phyloP scores from a whole-genome alignment of 2,797 vertebrate species.

The Neostethus bicornis region DNA sequence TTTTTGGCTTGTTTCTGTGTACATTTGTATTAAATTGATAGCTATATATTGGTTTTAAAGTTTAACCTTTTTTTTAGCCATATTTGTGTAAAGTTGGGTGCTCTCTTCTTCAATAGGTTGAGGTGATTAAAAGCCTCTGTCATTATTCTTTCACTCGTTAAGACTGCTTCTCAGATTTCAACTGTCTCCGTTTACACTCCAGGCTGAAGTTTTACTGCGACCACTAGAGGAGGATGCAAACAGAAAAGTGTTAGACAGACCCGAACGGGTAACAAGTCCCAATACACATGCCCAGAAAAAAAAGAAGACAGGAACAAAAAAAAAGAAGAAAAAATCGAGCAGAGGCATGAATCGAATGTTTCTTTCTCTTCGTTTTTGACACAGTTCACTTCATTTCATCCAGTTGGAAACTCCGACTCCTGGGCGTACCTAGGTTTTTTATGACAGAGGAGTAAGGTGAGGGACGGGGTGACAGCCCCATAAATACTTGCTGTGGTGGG shows the following conservation, averaged over 20 bases:
- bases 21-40: neutral
- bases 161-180: conserved; percentile 92
- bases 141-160: conserved; percentile 80
- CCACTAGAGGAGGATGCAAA: conserved; percentile 94
- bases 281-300: conserved; percentile 42
- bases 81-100: conserved; percentile 42
- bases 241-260: conserved; percentile 88
- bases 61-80: no score
- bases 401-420: conserved; percentile 53
- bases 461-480: conserved; percentile 67
- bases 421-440: conserved; percentile 72
- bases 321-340: conserved; percentile 38
- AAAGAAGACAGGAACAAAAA: neutral
- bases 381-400: conserved; percentile 54
- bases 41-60: neutral
- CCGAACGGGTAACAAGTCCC: conserved; percentile 74
- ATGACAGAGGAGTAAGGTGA: conserved; percentile 73
- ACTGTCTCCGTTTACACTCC: conserved; percentile 98
- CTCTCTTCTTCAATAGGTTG: conserved; percentile 60
- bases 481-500: conserved; percentile 64
- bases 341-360: conserved; percentile 43
- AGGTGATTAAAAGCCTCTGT: conserved; percentile 80
- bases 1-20: neutral
- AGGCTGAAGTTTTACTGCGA: conserved; percentile 87
- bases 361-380: conserved; percentile 39